Conservation (phyloP, 2,888 invertebrate species). For the Pyrrhopygopsis socrates region DNA sequence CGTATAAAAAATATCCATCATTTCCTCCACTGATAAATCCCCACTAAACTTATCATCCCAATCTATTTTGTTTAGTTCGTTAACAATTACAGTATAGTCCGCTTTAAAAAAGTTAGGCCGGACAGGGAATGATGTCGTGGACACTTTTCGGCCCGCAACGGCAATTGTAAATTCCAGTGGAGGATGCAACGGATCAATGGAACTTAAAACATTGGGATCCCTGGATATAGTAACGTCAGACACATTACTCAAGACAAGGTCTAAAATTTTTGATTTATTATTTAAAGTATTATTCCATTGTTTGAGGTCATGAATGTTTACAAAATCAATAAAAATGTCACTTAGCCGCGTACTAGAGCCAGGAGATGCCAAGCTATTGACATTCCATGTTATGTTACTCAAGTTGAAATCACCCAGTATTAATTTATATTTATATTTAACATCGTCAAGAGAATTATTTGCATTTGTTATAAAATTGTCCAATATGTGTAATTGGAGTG, state of each 20-base stretch:
- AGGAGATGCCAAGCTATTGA: no score
- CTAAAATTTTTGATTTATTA: conserved; percentile 2
- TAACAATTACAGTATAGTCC: no score
- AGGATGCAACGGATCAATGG: not conserved
- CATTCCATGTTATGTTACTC: conserved; percentile 13
- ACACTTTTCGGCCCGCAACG: not conserved
- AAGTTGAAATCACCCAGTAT: conserved; percentile 20
- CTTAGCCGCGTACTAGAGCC: not conserved
- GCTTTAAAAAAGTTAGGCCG: conserved; percentile 7
- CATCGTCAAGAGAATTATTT: not conserved
- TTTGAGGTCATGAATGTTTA: conserved; percentile 1
- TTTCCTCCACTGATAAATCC: no score
- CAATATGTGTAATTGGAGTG: not conserved
- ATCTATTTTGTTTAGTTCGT: no score
- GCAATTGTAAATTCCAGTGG: not conserved
- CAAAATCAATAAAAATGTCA: conserved; percentile 2
- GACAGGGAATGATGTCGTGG: no score
- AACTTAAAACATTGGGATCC: not conserved
- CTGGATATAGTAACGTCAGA: not conserved
- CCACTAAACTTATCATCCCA: no score
- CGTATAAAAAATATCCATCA: no score
- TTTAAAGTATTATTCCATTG: conserved; percentile 11
- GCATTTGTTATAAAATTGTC: conserved; percentile 9
- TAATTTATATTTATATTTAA: conserved; percentile 5
- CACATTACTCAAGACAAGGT: conserved; percentile 7